phyloP scores from a whole-genome alignment of 2,113 vertebrate genomes.

The Forbesichthys papilliferus region DNA sequence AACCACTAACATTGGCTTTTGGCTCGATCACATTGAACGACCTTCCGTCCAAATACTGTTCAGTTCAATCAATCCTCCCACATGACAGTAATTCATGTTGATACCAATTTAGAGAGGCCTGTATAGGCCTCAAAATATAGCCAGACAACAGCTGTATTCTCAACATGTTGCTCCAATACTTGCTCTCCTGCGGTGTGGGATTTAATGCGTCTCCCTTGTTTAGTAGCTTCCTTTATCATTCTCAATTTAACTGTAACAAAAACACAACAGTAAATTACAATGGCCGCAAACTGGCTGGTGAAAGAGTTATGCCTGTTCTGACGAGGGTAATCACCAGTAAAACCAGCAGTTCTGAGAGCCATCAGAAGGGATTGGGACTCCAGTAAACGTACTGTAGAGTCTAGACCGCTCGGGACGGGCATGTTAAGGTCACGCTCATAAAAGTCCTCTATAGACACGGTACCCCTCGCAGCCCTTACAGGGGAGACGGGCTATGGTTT shows the following conservation, averaged over 20 bases:
- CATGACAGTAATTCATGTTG: background rate
- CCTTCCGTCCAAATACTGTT: background rate
- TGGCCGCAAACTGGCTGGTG: slow-evolving; percentile 26
- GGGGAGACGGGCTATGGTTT: slow-evolving; percentile 34
- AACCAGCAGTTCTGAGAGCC: slow-evolving; percentile 46
- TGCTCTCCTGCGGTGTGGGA: slow-evolving; percentile 15
- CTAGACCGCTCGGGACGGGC: slow-evolving; percentile 60
- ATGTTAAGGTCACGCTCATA: slow-evolving; percentile 68
- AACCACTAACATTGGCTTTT: background rate
- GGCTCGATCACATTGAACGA: background rate
- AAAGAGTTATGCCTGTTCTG: slow-evolving; percentile 7
- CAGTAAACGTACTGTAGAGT: slow-evolving; percentile 54
- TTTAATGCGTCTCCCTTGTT: slow-evolving; percentile 5
- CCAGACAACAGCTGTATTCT: slow-evolving; percentile 42
- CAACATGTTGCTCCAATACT: slow-evolving; percentile 26
- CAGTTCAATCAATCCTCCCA: background rate
- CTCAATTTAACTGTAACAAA: slow-evolving; percentile 17
- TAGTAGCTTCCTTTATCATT: slow-evolving; percentile 16
- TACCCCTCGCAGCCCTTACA: slow-evolving; percentile 39
- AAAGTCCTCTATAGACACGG: slow-evolving; percentile 42
- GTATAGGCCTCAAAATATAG: slow-evolving; percentile 31
- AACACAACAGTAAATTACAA: slow-evolving; percentile 44
- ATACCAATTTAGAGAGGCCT: slow-evolving; percentile 5
- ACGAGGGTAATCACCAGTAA: slow-evolving; percentile 38
- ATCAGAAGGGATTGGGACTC: slow-evolving; percentile 46